Evolutionary conservation across 2,797 vertebrate species (phyloP), one percentile per base, ranked within the genome.

Genomic region (Chelidonichthys spinosus): DNA sequence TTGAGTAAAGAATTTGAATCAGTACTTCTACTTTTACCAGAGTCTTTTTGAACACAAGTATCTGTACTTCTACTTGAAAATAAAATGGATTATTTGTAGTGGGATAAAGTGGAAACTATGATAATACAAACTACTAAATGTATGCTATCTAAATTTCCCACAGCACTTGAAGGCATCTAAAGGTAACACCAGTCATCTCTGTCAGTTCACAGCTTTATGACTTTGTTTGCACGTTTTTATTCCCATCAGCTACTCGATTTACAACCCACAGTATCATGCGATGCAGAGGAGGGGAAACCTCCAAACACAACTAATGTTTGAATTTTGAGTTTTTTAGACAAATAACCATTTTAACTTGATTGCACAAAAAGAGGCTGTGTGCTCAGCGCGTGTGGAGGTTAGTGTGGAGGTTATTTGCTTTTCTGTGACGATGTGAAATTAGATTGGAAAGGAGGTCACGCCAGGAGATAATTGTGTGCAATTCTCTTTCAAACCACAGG

Each of bases 401-500:
- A 4, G 11, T 14, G 5, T 49, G 25, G 39, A 40, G 13, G 44
- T 33, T 58, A 25, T 68, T 47, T 43, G 7, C 17, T 44, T 11
- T 3, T 17, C 39, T 54, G 1, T 43, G 40, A n/a, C 66, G 25
- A 67, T 37, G 36, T 49, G 10, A 39, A 54, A 56, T 43, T 39
- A 15, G 33, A 59, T 25, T 49, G 15, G 7, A 52, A 70, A 42
- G 18, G 6, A 59, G 4, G 39, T 4, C 35, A 49, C 15, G 39
- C 0, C 8, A n/a, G 7, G 6, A 42, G 11, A 54, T n/a, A 4
- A 7, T 32, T 15, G 0, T 43, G 15, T 44, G 61, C 11, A 53
- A 61, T 65, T 17, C 17, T 4, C 36, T 13, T 36, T 35, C 4
- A 17, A 11, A 63, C 85, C 86, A 84, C 76, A 59, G 2, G 73